phyloP scores from a whole-genome alignment of 2,888 invertebrate genomes.

The Caenorhabditis angaria region DNA sequence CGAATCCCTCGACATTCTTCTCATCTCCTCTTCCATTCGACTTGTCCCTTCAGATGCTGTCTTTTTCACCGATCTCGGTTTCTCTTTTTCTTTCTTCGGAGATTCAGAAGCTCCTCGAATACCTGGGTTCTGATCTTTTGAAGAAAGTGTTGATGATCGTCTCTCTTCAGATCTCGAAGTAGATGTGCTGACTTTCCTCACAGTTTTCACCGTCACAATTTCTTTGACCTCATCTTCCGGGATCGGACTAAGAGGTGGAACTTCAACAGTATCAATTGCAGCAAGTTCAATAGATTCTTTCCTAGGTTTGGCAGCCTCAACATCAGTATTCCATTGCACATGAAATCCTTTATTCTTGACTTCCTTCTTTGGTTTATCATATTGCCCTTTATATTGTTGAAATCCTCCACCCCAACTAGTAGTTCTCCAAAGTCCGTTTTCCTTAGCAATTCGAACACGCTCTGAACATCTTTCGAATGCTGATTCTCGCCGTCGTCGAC shows the following conservation, averaged over 20 bases:
- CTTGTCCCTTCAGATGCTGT: constrained; percentile 42
- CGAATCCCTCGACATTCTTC: constrained; percentile 27
- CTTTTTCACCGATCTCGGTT: constrained; percentile 29
- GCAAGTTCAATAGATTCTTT: background rate
- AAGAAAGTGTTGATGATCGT: constrained; percentile 21
- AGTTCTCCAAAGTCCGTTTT: constrained; percentile 68
- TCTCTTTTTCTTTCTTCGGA: constrained; percentile 29
- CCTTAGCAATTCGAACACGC: constrained; percentile 66
- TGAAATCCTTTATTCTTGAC: constrained; percentile 57
- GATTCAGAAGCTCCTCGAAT: constrained; percentile 38
- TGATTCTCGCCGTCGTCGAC: constrained; percentile 54
- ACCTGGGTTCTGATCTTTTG: constrained; percentile 13
- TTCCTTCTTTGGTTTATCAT: constrained; percentile 57
- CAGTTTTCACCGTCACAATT: constrained; percentile 11
- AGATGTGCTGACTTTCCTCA: background rate
- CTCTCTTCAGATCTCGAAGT: constrained; percentile 37
- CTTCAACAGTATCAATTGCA: constrained; percentile 27
- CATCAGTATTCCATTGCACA: constrained; percentile 62
- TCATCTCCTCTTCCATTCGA: constrained; percentile 35
- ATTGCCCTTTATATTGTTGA: constrained; percentile 67
- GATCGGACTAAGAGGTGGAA: constrained; percentile 34
- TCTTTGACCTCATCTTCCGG: constrained; percentile 38
- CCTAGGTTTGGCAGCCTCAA: constrained; percentile 24
- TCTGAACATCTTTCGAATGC: constrained; percentile 65
- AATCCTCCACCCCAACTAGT: constrained; percentile 69